phyloP scores from a whole-genome alignment of 1,140 invertebrate species.

The Papilio polytes region DNA sequence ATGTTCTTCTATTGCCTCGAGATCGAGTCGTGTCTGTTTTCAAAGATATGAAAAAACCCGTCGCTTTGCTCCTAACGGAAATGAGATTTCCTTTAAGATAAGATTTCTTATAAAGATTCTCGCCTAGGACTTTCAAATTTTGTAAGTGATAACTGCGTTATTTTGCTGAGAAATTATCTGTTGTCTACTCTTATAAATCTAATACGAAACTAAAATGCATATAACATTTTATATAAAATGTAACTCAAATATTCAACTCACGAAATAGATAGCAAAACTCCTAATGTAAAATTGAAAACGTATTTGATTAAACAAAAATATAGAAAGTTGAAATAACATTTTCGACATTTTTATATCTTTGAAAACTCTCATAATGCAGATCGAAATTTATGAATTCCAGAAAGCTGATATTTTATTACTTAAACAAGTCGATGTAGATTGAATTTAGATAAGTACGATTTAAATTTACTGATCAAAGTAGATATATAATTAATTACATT shows the following conservation, averaged over 20 bases:
- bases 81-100: slow-evolving; percentile 74
- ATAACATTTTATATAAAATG: background rate
- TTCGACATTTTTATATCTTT: background rate
- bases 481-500: no score
- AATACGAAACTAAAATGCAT: background rate
- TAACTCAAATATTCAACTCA: background rate
- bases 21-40: slow-evolving; percentile 2
- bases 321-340: slow-evolving; percentile 19
- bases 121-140: slow-evolving; percentile 54
- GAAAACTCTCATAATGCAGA: background rate
- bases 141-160: background rate
- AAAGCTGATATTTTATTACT: background rate
- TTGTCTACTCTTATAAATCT: no score
- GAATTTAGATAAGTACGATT: background rate
- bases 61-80: slow-evolving; percentile 70
- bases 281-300: background rate
- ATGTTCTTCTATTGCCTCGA: background rate
- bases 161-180: background rate
- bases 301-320: slow-evolving; percentile 4
- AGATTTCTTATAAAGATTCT: slow-evolving; percentile 70
- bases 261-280: background rate
- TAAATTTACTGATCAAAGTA: no score
- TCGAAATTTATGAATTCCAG: background rate
- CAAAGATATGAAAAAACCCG: slow-evolving; percentile 42
- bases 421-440: background rate